Percentiles rank a stretch among this genome's conserved stretches.
Evolutionary conservation across 2,797 vertebrate species (phyloP).

Genomic region (Peromyscus melanophrys): DNA sequence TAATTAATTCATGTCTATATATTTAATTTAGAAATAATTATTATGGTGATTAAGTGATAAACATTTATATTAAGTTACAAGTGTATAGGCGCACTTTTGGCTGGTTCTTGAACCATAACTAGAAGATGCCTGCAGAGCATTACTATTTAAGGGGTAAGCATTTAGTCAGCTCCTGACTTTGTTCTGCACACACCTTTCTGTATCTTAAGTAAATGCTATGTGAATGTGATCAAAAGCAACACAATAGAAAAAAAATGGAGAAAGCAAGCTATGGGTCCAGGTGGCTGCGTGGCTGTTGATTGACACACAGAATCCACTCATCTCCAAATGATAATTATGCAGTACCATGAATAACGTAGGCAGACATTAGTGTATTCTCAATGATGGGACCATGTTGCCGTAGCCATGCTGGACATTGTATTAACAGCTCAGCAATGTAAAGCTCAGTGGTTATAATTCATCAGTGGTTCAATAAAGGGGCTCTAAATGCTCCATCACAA

Average conservation of each 20-base stretch:
- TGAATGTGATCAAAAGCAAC: constrained; percentile 30
- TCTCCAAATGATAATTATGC: constrained; percentile 17
- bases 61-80: neutral
- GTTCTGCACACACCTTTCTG: neutral
- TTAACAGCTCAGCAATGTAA: constrained; percentile 63
- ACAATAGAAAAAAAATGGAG: neutral
- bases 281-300: constrained; percentile 6
- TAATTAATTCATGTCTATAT: neutral
- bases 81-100: neutral
- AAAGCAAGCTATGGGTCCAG: neutral
- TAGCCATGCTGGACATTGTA: constrained; percentile 19
- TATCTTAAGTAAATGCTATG: neutral
- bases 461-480: constrained; percentile 35
- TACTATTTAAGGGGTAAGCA: neutral
- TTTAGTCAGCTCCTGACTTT: constrained; percentile 12
- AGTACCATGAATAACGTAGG: neutral
- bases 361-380: constrained; percentile 25
- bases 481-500: constrained; percentile 33
- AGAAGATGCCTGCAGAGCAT: neutral
- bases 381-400: neutral
- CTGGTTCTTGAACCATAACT: neutral
- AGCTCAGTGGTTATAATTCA: constrained; percentile 43
- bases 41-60: neutral
- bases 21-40: constrained; percentile 8
- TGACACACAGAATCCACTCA: neutral